A percentile compares a stretch with the other conserved stretches of the same genome.
These are phyloP conservation scores for Rhinolophus ferrumequinum DNA, from an alignment of 2,113 vertebrate genomes.

Conservation along the genomic window DNA sequence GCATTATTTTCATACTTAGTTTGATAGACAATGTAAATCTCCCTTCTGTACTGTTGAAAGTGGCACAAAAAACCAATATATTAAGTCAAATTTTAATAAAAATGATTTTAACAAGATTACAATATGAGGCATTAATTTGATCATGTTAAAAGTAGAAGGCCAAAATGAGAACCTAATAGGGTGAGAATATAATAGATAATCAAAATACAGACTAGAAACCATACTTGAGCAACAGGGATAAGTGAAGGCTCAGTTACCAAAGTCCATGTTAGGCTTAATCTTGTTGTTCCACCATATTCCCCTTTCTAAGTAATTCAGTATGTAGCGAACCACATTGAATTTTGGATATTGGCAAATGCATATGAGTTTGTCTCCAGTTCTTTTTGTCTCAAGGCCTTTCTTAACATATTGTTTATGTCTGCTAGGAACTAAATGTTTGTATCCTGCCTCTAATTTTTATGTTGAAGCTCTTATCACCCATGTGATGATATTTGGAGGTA, in stretches of 20 bases:
- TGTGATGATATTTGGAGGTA: not conserved
- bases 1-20: not conserved
- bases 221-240: not conserved
- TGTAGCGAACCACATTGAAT: not conserved
- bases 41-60: not conserved
- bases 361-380: not conserved
- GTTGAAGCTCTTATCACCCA: not conserved
- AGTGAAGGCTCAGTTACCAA: not conserved
- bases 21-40: not conserved
- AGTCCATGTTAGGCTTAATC: not conserved
- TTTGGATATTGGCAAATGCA: not conserved
- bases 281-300: not conserved
- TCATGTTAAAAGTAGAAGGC: not conserved
- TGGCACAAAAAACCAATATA: not conserved
- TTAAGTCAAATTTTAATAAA: constrained; percentile 27
- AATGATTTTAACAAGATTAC: not conserved
- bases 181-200: not conserved
- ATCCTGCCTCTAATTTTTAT: not conserved
- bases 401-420: not conserved
- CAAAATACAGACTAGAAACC: not conserved
- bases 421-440: not conserved
- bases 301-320: not conserved
- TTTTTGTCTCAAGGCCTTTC: not conserved
- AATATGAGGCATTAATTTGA: not conserved
- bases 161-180: not conserved